Conservation (phyloP, 2,888 invertebrate genomes). For the Mamestra brassicae region DNA sequence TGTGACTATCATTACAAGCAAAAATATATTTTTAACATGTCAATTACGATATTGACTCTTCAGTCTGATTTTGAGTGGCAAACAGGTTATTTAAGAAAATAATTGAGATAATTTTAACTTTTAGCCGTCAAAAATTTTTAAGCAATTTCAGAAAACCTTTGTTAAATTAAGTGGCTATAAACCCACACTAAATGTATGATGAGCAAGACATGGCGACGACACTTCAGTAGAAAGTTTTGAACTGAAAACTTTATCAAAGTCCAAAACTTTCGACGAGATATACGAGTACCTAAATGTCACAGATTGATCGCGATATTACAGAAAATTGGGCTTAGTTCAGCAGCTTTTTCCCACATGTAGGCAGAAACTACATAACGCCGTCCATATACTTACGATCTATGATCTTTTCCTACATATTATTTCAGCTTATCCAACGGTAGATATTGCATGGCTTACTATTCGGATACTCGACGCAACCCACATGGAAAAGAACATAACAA, state of each 20-base stretch:
- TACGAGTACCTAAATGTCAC: not conserved
- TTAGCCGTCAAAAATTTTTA: not conserved
- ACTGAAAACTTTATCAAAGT: not conserved
- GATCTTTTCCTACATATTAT: not conserved
- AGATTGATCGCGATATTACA: not conserved
- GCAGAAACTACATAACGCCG: not conserved
- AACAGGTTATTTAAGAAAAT: no score
- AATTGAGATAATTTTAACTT: not conserved
- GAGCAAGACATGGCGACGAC: not conserved
- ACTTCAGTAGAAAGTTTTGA: conserved; percentile 1
- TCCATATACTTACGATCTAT: not conserved
- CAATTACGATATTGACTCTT: not conserved
- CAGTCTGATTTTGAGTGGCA: not conserved
- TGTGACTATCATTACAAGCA: conserved; percentile 1
- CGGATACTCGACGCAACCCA: not conserved
- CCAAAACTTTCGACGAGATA: not conserved
- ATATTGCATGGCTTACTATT: not conserved
- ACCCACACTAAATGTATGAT: not conserved
- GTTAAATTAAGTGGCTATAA: not conserved
- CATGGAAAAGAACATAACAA: not conserved
- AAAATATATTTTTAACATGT: conserved; percentile 3
- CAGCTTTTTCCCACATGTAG: not conserved
- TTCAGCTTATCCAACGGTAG: not conserved
- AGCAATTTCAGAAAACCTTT: conserved; percentile 1
- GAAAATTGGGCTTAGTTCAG: not conserved